phyloP scores from a whole-genome alignment of 2,888 invertebrate genomes.

The Himalopsyche kuldschensis region DNA sequence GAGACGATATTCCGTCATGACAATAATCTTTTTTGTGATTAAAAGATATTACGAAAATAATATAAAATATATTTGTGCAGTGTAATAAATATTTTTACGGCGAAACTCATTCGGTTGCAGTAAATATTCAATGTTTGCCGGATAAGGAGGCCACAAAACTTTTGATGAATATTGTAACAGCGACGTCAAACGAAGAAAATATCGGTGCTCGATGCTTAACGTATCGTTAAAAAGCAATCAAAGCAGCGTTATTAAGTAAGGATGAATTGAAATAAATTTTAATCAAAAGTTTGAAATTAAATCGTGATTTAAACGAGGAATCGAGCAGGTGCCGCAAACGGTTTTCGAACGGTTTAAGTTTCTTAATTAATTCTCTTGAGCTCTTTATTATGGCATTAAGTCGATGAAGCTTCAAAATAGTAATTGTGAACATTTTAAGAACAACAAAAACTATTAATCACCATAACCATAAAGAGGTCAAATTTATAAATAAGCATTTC shows the following conservation, averaged over 20 bases:
- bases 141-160: not conserved
- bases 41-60: too few relatives aligned
- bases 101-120: too few relatives aligned
- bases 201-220: not conserved
- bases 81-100: too few relatives aligned
- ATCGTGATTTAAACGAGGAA: constrained; percentile 3
- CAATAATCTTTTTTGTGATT: too few relatives aligned
- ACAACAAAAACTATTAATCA: too few relatives aligned
- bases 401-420: not conserved
- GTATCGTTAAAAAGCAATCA: not conserved
- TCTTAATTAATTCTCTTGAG: constrained; percentile 17
- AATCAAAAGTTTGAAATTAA: constrained; percentile 16
- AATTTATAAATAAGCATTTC: too few relatives aligned
- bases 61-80: too few relatives aligned
- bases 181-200: not conserved
- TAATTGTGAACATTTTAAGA: not conserved
- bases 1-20: too few relatives aligned
- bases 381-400: not conserved
- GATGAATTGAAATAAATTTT: constrained; percentile 4
- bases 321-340: constrained; percentile 8
- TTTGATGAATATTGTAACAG: not conserved
- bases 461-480: too few relatives aligned
- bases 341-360: constrained; percentile 4
- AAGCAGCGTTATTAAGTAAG: not conserved
- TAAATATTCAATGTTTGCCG: too few relatives aligned